Evolutionary conservation across 2,113 vertebrate genomes (phyloP), one percentile per base, ranked within the genome.

Genomic region (Gasterosteus aculeatus): DNA sequence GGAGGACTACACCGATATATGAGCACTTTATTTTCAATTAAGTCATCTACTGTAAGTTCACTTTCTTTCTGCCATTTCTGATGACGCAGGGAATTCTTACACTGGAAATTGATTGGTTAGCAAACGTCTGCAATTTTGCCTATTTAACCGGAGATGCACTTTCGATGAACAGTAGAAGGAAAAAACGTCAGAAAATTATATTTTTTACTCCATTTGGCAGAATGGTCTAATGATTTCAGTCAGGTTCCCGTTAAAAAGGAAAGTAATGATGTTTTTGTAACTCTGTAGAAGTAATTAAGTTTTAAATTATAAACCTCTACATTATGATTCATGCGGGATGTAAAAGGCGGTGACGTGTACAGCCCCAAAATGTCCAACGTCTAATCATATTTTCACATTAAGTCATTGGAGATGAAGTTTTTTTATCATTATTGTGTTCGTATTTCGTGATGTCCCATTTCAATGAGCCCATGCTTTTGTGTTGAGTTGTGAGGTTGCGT

Each of bases 11-110:
- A 2, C 51, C 8, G 84, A 82, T 86, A 84, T 85, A 90, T 87
- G 85, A 87, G 88, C 84, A 90, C 87, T 86, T 93, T 92, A 89
- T 89, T 92, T 91, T 92, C 92, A 93, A 93, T 94, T 93, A 93
- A 86, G 90, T 69, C 75, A 39, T 87, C 62, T 82, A 72, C 83
- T 68, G 72, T 72, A 69, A 84, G 81, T 74, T 88, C 73, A 65
- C 84, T 89, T 91, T 89, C 77, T 77, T 91, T 89, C 77, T 77
- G 80, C 58, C 78, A 72, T 91, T 93, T 94, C 65, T 94, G 93
- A 93, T 94, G 93, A 94, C 83, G 88, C 88, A 90, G 65, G 86
- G 73, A 85, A 72, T 93, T 93, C 85, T 73, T 14, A 54, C 79
- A 72, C 88, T 87, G 88, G 83, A 92, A 93, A 93, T 90, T 78